Percentiles rank a stretch among this genome's conserved stretches.
phyloP scores from a whole-genome alignment of 2,888 invertebrate species.

The Pseudolycoriella hygida region DNA sequence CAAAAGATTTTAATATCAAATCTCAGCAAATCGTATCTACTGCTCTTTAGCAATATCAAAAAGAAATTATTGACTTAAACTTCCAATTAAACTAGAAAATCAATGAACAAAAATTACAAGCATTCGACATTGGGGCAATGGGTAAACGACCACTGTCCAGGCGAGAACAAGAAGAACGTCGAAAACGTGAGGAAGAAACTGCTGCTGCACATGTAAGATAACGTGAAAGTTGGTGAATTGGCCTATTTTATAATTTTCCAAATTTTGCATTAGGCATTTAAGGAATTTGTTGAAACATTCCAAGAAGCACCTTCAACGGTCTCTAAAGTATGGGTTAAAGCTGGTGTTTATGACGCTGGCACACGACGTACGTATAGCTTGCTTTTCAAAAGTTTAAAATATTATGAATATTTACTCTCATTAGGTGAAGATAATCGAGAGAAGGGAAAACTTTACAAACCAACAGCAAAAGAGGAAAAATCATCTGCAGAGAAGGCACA shows the following conservation, averaged over 20 bases:
- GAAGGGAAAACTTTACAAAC: constrained; percentile 83
- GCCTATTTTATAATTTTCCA: constrained; percentile 3
- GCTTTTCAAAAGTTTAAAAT: not conserved
- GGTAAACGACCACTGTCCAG: constrained; percentile 56
- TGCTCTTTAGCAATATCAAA: too few species aligned
- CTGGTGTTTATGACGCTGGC: constrained; percentile 91
- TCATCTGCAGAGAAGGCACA: constrained; percentile 47
- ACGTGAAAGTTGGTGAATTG: not conserved
- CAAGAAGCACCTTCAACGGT: constrained; percentile 68
- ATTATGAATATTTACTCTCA: not conserved
- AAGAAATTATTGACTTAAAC: too few species aligned
- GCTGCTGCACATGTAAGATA: constrained; percentile 73
- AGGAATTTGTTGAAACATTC: constrained; percentile 95
- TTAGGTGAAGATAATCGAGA: constrained; percentile 80
- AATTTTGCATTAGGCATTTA: constrained; percentile 50
- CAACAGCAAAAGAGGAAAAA: constrained; percentile 56
- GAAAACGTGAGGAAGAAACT: constrained; percentile 75
- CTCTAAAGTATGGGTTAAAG: constrained; percentile 93
- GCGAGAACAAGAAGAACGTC: constrained; percentile 66
- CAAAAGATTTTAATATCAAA: too few species aligned
- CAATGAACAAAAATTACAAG: constrained; percentile 55
- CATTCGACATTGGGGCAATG: constrained; percentile 58
- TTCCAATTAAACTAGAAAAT: constrained; percentile 32
- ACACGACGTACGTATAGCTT: constrained; percentile 53
- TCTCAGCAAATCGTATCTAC: too few species aligned